phyloP scores from a whole-genome alignment of 2,113 vertebrate genomes.

The Hippocampus comes region DNA sequence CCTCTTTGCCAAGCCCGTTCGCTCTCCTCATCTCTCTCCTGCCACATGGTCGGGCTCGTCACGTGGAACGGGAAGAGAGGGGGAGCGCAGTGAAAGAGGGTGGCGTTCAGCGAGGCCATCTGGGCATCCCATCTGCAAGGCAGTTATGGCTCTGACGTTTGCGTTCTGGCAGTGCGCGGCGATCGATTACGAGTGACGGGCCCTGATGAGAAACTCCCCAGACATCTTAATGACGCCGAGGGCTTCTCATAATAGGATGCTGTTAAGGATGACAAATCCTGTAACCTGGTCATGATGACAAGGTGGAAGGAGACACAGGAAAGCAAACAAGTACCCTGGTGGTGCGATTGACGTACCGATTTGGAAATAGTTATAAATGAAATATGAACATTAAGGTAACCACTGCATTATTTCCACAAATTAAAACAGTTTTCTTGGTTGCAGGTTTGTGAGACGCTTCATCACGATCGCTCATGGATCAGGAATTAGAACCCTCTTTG shows the following conservation, averaged over 20 bases:
- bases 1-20: constrained; percentile 43
- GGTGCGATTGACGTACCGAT: not conserved
- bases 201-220: constrained; percentile 55
- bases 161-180: constrained; percentile 50
- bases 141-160: constrained; percentile 54
- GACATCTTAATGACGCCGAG: constrained; percentile 58
- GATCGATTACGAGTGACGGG: constrained; percentile 52
- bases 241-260: constrained; percentile 64
- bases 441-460: too few relatives aligned
- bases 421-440: not conserved
- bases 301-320: constrained; percentile 20
- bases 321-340: constrained; percentile 3
- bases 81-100: constrained; percentile 41
- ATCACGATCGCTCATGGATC: too few relatives aligned
- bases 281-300: constrained; percentile 47
- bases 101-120: constrained; percentile 64
- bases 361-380: not conserved
- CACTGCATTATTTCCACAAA: not conserved
- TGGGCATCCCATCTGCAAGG: constrained; percentile 75
- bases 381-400: not conserved
- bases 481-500: too few relatives aligned
- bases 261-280: constrained; percentile 46
- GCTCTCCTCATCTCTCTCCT: constrained; percentile 32
- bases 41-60: constrained; percentile 40
- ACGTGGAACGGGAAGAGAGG: constrained; percentile 6